Evolutionary conservation across 2,888 invertebrate species (phyloP), one percentile per base, ranked within the genome.

Genomic region (Dynastes hyllus): DNA sequence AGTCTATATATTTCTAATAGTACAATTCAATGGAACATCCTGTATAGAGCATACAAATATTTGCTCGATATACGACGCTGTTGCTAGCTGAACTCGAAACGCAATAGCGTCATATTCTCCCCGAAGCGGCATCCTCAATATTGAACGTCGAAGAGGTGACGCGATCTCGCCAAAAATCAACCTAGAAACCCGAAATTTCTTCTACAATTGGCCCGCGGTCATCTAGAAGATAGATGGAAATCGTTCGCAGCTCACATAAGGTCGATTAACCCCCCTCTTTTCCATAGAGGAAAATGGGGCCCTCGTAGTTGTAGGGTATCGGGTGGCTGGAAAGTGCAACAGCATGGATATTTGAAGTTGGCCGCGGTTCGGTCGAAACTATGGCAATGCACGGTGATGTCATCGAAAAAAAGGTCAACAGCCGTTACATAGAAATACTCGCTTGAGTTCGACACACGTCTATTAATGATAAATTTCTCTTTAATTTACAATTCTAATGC

Each of bases 401-500:
- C 63, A 63, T 63, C 63, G 63, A 29, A 63, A 45, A 45, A 63
- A 63, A 63, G 63, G 63, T 63, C 63, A 63, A 63, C 63, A 63
- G 63, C 63, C 63, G 63, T 29, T 29, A 11, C 8, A 63, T 63
- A 63, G 63, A 63, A 63, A 63, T 63, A 45, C 45, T 45, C 45
- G 45, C 9, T 63, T 63, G 27, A 13, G 29, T 29, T 27, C 63
- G 29, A 63, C 27, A 32, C 63, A 11, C 32, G 63, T 29, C 29
- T 13, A 63, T 63, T 63, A 45, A 63, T 27, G 32, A 63, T 29
- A 63, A 63, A 63, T 63, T 63, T 63, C 63, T 63, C 63, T 63
- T 63, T 63, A 63, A 63, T 63, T 63, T 63, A 63, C 63, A 63
- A 63, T 63, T 63, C 63, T 63, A 63, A 63, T 63, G 32, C 9